phyloP scores from a whole-genome alignment of 2,888 invertebrate species.

The Carterocephalus palaemon region DNA sequence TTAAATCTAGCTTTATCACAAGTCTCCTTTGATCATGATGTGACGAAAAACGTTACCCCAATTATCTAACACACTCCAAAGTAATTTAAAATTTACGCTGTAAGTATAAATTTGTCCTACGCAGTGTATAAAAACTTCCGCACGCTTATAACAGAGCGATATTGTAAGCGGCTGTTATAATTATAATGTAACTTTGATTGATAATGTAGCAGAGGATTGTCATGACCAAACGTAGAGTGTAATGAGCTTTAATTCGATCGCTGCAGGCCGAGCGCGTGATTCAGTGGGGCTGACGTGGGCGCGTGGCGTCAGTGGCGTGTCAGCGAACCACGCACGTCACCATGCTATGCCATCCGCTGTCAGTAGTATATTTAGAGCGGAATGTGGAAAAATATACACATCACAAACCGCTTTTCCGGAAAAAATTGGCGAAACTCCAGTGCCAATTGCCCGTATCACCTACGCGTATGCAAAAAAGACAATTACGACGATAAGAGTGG shows the following conservation, averaged over 20 bases:
- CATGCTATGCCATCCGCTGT: conserved; percentile 36
- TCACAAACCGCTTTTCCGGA: conserved; percentile 57
- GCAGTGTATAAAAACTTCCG: background rate
- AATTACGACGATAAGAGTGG: too few species aligned
- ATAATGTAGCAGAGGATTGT: conserved; percentile 12
- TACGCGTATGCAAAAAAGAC: background rate
- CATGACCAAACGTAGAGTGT: conserved; percentile 19
- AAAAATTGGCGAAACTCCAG: conserved; percentile 55
- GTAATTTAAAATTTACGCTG: too few species aligned
- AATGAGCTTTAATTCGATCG: conserved; percentile 23
- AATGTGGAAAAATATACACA: conserved; percentile 59
- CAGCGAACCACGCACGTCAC: conserved; percentile 51
- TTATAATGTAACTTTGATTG: conserved; percentile 14
- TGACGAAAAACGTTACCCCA: too few species aligned
- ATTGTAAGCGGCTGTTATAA: background rate
- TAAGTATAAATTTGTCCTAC: conserved; percentile 21
- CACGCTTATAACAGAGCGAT: background rate
- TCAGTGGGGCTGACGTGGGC: conserved; percentile 56
- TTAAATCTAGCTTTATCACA: too few species aligned
- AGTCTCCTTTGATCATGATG: too few species aligned
- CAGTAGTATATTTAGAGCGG: conserved; percentile 70
- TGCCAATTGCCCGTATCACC: conserved; percentile 32
- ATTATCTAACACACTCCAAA: too few species aligned
- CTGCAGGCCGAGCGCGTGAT: conserved; percentile 51
- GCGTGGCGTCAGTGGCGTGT: conserved; percentile 42